Percentiles rank a stretch among this genome's conserved stretches.
These are phyloP conservation scores for Galago senegalensis DNA, from an alignment of 2,797 vertebrate species.

Conservation along the genomic window DNA sequence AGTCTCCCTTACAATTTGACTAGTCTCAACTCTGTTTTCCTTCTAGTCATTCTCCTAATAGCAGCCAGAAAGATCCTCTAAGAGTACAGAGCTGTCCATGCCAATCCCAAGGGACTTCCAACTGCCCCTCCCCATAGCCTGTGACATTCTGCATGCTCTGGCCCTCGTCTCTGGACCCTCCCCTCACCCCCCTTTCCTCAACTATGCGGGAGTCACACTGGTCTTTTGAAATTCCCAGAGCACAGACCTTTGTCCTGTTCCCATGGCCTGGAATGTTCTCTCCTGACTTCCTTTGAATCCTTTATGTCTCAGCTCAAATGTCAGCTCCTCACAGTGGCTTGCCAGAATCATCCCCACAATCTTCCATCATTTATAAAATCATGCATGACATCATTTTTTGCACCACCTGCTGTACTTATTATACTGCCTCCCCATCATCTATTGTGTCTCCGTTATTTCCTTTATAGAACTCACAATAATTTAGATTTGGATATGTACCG, in stretches of 20 bases:
- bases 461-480: background rate
- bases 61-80: background rate
- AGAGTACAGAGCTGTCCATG: background rate
- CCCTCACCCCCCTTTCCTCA: background rate
- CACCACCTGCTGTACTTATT: background rate
- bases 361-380: background rate
- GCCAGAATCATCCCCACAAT: background rate
- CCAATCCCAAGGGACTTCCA: background rate
- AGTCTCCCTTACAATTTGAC: background rate
- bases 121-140: background rate
- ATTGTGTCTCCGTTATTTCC: background rate
- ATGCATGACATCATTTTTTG: background rate
- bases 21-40: background rate
- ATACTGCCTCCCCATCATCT: background rate
- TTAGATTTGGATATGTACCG: background rate
- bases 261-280: background rate
- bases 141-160: background rate
- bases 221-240: background rate
- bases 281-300: background rate
- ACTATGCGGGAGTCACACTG: background rate
- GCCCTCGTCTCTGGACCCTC: background rate
- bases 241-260: background rate
- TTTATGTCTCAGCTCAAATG: background rate
- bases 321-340: background rate
- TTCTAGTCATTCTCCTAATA: background rate